Base-by-base conservation (phyloP, 92 coral and sea anemone genomes). In the Parazoanthus darwini region DNA sequence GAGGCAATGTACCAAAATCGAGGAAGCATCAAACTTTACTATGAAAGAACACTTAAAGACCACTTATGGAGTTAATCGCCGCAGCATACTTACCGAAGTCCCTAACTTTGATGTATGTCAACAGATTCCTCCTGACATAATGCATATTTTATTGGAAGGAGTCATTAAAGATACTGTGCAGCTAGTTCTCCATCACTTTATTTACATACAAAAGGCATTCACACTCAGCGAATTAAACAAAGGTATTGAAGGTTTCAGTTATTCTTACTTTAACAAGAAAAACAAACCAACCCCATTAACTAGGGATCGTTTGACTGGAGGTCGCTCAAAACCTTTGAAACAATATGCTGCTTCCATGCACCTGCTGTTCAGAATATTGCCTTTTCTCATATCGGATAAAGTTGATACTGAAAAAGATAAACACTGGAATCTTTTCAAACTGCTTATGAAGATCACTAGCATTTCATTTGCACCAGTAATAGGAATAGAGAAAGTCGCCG, bases 391-490 rank as follows among this genome's bases (percentile, higher is more conserved):
- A 33, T 35, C 18, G 16, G 77, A 73, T 73, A 73, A 35, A 73
- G 39, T 73, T 73, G 39, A 9, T 73, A 26, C 75, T 71, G 43
- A 73, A 1, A 39, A 73, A 10, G 92, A 86, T 23, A 15, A 37
- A 29, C 50, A 86, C 81, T 90, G 92, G 50, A 77, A 79, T 6
- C 89, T 90, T 2, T 79, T 77, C 5, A 79, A 33, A 18, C 70
- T 86, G 6, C 67, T 90, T 11, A 51, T 77, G 82, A 73, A 38
- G 22, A 90, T 85, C 25, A 77, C 81, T 18, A 77, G 82, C 4
- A 86, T 90, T 36, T 90, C 86, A 6, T 90, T 90, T 58, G 29
- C 82, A 20, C 46, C 81, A 66, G 86, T 79, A 14, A 13, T 86
- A 13, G 59, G 89, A 22, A 59, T 78, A 15, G 92, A 90, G 56